phyloP scores from a whole-genome alignment of 2,113 vertebrate genomes.

The Solenodon paradoxus region DNA sequence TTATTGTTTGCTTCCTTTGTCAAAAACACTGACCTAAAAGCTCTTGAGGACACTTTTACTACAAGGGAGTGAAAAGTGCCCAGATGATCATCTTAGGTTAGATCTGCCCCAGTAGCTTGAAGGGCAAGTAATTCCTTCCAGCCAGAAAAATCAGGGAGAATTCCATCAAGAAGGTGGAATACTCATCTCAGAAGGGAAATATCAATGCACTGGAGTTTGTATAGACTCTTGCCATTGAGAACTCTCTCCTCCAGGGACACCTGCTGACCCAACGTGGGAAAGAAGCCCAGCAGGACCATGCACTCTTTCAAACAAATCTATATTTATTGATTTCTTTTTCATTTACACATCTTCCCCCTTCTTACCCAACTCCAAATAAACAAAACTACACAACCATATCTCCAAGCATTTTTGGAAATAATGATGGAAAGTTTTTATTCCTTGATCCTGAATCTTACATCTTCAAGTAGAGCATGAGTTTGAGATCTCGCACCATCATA shows the following conservation, averaged over 20 bases:
- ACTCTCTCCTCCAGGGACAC: background rate
- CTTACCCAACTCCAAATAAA: background rate
- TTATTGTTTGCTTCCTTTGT: background rate
- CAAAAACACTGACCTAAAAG: background rate
- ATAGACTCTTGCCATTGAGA: background rate
- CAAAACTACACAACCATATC: background rate
- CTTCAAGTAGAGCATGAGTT: constrained; percentile 4
- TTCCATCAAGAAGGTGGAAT: background rate
- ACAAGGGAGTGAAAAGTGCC: background rate
- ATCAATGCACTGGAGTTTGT: background rate
- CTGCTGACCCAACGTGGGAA: background rate
- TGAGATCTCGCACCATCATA: background rate
- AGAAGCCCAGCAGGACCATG: background rate
- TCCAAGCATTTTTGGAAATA: background rate
- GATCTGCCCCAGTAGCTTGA: background rate
- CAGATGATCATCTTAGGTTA: background rate
- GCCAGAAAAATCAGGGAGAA: background rate
- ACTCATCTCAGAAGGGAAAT: background rate
- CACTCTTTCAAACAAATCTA: background rate
- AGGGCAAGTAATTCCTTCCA: background rate
- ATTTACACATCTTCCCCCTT: background rate
- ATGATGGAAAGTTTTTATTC: background rate
- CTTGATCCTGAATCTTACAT: background rate
- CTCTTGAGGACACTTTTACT: background rate
- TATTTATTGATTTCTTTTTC: background rate